phyloP scores from a whole-genome alignment of 2,888 invertebrate species.

The Ditula angustiorana region DNA sequence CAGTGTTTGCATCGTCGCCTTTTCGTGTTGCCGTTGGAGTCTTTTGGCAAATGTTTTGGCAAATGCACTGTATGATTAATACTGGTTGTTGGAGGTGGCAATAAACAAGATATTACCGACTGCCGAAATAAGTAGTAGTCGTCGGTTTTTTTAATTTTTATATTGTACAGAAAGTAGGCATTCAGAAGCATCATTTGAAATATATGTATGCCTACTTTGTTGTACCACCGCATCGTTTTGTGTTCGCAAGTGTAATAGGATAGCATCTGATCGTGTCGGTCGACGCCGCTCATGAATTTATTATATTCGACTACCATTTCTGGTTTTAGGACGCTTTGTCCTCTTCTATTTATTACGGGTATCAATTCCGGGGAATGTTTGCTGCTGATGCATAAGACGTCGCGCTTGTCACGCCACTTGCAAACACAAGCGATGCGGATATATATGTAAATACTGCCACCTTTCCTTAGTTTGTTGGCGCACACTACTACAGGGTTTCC shows the following conservation, averaged over 20 bases:
- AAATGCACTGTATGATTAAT: not conserved
- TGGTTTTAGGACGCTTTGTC: not conserved
- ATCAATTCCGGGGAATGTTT: not conserved
- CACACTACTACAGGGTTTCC: not conserved
- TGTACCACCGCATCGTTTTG: slow-evolving; percentile 36
- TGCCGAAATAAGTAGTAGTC: not conserved
- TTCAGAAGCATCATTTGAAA: slow-evolving; percentile 36
- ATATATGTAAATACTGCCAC: not conserved
- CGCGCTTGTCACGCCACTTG: not conserved
- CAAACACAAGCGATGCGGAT: not conserved
- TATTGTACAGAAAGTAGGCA: slow-evolving; percentile 6
- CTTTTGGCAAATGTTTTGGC: not conserved
- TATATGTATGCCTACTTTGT: slow-evolving; percentile 39
- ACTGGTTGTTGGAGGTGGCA: too few species aligned
- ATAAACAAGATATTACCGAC: too few species aligned
- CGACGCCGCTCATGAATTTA: too few species aligned
- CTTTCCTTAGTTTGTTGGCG: not conserved
- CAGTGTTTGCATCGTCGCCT: not conserved
- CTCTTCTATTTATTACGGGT: not conserved
- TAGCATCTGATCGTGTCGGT: slow-evolving; percentile 2
- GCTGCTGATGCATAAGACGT: not conserved
- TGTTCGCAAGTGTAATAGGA: slow-evolving; percentile 14
- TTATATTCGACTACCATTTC: not conserved
- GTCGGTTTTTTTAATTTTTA: not conserved
- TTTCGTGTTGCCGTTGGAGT: not conserved